These are phyloP conservation scores for Drosophila sulfurigaster DNA, from an alignment of 1,140 invertebrate species.

Conservation along the genomic window DNA sequence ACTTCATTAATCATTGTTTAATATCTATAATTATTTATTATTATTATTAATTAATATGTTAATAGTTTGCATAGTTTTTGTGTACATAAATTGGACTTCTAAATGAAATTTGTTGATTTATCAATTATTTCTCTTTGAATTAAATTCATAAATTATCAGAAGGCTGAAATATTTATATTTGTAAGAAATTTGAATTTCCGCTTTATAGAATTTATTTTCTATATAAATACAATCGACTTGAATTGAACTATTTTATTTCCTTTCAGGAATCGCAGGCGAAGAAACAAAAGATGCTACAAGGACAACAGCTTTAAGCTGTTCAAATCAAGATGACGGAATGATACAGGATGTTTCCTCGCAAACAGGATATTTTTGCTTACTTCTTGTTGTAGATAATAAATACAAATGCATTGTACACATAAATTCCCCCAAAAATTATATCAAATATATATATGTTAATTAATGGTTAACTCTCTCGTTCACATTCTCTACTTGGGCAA, in stretches of 20 bases:
- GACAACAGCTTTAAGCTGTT: slow-evolving; percentile 56
- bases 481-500: slow-evolving; percentile 39
- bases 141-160: too few species aligned
- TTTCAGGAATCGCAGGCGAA: slow-evolving; percentile 55
- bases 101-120: neutral
- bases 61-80: too few species aligned
- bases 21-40: too few species aligned
- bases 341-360: slow-evolving; percentile 38
- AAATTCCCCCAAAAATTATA: slow-evolving; percentile 11
- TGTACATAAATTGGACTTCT: neutral
- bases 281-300: slow-evolving; percentile 68
- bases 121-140: too few species aligned
- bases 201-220: too few species aligned
- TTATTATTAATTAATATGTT: too few species aligned
- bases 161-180: too few species aligned
- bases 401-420: too few species aligned
- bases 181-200: too few species aligned
- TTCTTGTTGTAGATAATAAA: slow-evolving; percentile 43
- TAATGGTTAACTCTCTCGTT: slow-evolving; percentile 7
- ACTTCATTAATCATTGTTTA: too few species aligned
- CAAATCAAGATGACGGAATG: slow-evolving; percentile 12
- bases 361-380: slow-evolving; percentile 35
- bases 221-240: too few species aligned
- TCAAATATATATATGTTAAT: slow-evolving; percentile 39
- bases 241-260: neutral